Conservation (phyloP, 2,797 vertebrate genomes). For the Lutjanus campechanus region DNA sequence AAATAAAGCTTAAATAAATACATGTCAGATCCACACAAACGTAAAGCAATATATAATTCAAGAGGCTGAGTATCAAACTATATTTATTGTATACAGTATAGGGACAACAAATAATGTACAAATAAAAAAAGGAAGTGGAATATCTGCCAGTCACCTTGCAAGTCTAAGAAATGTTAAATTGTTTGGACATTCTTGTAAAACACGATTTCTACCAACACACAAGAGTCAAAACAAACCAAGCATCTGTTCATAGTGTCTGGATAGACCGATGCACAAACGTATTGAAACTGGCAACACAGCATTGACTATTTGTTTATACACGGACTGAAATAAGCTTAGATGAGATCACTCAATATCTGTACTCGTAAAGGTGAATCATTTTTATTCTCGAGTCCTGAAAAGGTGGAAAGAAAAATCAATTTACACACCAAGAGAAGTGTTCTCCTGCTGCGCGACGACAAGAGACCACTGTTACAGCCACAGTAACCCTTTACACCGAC, state of each 20-base stretch:
- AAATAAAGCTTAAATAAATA: not conserved
- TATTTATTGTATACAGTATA: slow-evolving; percentile 90
- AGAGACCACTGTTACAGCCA: slow-evolving; percentile 17
- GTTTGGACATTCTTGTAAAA: slow-evolving; percentile 32
- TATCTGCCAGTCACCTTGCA: slow-evolving; percentile 42
- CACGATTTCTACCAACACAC: slow-evolving; percentile 46
- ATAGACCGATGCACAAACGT: slow-evolving; percentile 41
- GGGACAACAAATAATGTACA: slow-evolving; percentile 85
- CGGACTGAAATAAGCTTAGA: slow-evolving; percentile 14
- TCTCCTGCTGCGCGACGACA: slow-evolving; percentile 22
- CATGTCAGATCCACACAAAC: slow-evolving; percentile 2
- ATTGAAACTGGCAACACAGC: slow-evolving; percentile 54
- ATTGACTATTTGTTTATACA: slow-evolving; percentile 42
- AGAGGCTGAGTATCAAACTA: slow-evolving; percentile 85
- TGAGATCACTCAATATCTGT: slow-evolving; percentile 17
- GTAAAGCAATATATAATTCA: slow-evolving; percentile 35
- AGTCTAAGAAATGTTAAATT: slow-evolving; percentile 37
- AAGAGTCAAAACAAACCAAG: slow-evolving; percentile 47
- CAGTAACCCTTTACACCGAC: slow-evolving; percentile 34
- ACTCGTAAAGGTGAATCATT: slow-evolving; percentile 19
- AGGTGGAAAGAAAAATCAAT: slow-evolving; percentile 13
- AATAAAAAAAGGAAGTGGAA: slow-evolving; percentile 5
- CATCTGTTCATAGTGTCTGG: slow-evolving; percentile 21
- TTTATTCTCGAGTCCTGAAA: slow-evolving; percentile 20
- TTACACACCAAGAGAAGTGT: slow-evolving; percentile 2